Evolutionary conservation across 2,797 vertebrate genomes (phyloP).

Genomic region (Bovichtus variegatus): DNA sequence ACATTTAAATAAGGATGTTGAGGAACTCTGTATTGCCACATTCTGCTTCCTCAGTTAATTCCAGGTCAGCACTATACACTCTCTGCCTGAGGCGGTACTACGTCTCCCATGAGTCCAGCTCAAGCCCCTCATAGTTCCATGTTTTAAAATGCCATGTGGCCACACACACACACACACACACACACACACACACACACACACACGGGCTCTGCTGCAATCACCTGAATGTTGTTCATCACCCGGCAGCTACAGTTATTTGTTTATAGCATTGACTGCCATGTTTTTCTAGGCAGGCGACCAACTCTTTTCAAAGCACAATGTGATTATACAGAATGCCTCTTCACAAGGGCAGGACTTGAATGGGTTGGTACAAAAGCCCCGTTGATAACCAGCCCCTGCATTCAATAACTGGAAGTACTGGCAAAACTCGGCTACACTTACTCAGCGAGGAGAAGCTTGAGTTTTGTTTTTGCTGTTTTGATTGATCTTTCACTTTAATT

Average conservation of each 20-base stretch:
- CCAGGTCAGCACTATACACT: conserved; percentile 44
- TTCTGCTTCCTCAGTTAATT: conserved; percentile 49
- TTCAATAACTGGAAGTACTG: conserved; percentile 37
- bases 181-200: no score
- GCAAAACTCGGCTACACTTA: background rate
- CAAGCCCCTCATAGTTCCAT: conserved; percentile 19
- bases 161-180: conserved; percentile 31
- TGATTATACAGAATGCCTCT: conserved; percentile 46
- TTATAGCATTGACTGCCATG: conserved; percentile 41
- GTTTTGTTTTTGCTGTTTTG: conserved; percentile 29
- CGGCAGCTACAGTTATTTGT: conserved; percentile 48
- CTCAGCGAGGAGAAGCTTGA: background rate
- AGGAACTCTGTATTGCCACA: conserved; percentile 53
- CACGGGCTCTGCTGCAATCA: conserved; percentile 29
- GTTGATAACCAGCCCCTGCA: conserved; percentile 36
- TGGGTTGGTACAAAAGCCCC: conserved; percentile 32
- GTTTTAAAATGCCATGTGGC: conserved; percentile 50
- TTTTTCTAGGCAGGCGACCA: conserved; percentile 56
- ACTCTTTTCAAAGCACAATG: conserved; percentile 37
- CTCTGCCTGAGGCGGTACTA: conserved; percentile 25
- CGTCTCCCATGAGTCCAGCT: conserved; percentile 49
- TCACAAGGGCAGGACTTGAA: conserved; percentile 16
- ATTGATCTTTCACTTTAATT: conserved; percentile 35
- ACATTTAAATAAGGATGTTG: conserved; percentile 60
- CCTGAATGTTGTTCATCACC: conserved; percentile 44